phyloP scores from a whole-genome alignment of 2,797 vertebrate genomes.

The Salmo trutta region DNA sequence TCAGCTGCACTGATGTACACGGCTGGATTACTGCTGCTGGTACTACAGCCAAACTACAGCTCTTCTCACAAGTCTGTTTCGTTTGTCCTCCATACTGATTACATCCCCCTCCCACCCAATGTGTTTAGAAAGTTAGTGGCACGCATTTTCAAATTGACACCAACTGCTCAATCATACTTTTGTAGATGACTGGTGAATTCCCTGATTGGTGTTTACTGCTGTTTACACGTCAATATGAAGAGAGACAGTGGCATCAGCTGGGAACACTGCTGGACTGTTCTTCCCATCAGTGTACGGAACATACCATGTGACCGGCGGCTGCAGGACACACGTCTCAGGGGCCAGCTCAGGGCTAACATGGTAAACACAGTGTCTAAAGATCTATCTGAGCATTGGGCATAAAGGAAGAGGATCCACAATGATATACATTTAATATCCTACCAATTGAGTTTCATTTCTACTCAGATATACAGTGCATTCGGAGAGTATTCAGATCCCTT shows the following conservation, averaged over 20 bases:
- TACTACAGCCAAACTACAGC: neutral
- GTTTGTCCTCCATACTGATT: neutral
- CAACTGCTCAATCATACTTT: neutral
- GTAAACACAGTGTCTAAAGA: neutral
- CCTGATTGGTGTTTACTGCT: neutral
- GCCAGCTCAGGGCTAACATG: neutral
- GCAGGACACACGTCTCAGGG: neutral
- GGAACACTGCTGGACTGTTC: neutral
- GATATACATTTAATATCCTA: neutral
- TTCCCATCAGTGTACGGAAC: neutral
- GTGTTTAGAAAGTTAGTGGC: neutral
- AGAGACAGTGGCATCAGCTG: neutral
- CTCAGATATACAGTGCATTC: neutral
- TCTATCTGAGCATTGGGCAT: neutral
- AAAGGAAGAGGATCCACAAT: neutral
- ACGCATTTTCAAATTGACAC: too few relatives aligned
- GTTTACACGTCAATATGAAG: neutral
- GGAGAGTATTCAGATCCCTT: too few relatives aligned
- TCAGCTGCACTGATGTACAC: slow-evolving; percentile 31
- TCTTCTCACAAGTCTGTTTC: neutral
- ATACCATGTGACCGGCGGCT: neutral
- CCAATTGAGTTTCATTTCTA: neutral
- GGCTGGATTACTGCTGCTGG: slow-evolving; percentile 44
- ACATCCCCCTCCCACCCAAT: neutral
- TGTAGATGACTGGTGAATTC: neutral